These are phyloP conservation scores for Thalassoma bifasciatum DNA, from an alignment of 2,113 vertebrate species.

Conservation along the genomic window DNA sequence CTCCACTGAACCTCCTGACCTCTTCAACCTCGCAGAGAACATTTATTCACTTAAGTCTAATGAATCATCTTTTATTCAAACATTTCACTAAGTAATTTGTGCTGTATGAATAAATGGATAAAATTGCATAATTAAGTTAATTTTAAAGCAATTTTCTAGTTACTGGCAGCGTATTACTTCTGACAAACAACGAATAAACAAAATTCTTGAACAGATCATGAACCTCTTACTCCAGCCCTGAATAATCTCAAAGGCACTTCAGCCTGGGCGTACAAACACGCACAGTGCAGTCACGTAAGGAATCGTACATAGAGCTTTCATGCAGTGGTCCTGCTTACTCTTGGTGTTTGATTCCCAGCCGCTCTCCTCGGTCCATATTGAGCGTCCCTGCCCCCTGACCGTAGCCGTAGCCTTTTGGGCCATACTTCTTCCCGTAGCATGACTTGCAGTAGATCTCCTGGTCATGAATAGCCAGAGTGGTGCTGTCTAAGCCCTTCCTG, in stretches of 20 bases:
- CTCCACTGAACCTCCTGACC: constrained; percentile 6
- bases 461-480: constrained; percentile 91
- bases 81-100: neutral
- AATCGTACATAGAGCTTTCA: too few relatives aligned
- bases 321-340: constrained; percentile 83
- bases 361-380: constrained; percentile 94
- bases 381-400: constrained; percentile 93
- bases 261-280: too few relatives aligned
- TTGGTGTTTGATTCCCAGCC: constrained; percentile 93
- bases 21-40: neutral
- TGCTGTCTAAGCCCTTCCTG: constrained; percentile 94
- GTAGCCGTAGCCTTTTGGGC: constrained; percentile 94
- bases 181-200: too few relatives aligned
- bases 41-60: neutral
- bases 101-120: neutral
- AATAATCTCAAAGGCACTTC: neutral
- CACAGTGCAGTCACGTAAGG: neutral
- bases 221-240: too few relatives aligned
- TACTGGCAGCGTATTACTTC: neutral
- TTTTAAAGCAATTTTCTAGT: neutral
- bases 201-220: neutral
- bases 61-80: constrained; percentile 1
- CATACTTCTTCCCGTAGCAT: constrained; percentile 95
- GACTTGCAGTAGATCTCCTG: constrained; percentile 95
- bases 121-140: too few relatives aligned